phyloP scores from a whole-genome alignment of 2,888 invertebrate genomes.

The Cataglyphis cursor region DNA sequence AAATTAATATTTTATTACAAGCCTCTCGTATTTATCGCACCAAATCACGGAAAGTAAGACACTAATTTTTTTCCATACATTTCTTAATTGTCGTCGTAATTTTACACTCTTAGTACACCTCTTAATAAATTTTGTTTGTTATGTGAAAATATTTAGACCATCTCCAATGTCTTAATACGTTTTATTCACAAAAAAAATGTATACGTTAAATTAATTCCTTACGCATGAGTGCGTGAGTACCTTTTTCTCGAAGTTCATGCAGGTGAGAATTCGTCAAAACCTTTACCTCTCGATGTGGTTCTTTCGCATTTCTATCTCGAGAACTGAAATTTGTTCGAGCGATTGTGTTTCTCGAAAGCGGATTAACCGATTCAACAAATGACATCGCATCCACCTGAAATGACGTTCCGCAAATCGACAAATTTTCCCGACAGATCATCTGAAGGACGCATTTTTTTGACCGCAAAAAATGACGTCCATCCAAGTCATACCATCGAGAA shows the following conservation, averaged over 20 bases:
- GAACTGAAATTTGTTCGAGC: slow-evolving; percentile 2
- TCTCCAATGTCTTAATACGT: slow-evolving; percentile 50
- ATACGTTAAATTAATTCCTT: slow-evolving; percentile 25
- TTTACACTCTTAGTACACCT: not conserved
- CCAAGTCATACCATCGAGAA: slow-evolving; percentile 48
- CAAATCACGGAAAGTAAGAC: not conserved
- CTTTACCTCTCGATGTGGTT: slow-evolving; percentile 56
- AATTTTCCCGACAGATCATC: slow-evolving; percentile 39
- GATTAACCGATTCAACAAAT: slow-evolving; percentile 2
- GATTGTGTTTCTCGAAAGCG: not conserved
- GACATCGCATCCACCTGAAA: not conserved
- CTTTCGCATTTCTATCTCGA: not conserved
- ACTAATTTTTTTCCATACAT: slow-evolving; percentile 7
- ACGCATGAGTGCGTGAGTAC: slow-evolving; percentile 60
- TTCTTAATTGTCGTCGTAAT: not conserved
- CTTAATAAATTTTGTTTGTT: not conserved
- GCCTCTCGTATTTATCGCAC: slow-evolving; percentile 35
- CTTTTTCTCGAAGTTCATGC: slow-evolving; percentile 54
- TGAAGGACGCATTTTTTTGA: slow-evolving; percentile 68
- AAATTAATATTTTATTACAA: slow-evolving; percentile 41
- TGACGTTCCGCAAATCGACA: not conserved
- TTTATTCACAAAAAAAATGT: slow-evolving; percentile 58
- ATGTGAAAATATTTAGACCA: slow-evolving; percentile 6
- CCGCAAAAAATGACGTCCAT: slow-evolving; percentile 69
- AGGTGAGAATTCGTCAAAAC: slow-evolving; percentile 66